Conservation (phyloP, 2,797 vertebrate species). For the Lophotriccus pileatus region DNA sequence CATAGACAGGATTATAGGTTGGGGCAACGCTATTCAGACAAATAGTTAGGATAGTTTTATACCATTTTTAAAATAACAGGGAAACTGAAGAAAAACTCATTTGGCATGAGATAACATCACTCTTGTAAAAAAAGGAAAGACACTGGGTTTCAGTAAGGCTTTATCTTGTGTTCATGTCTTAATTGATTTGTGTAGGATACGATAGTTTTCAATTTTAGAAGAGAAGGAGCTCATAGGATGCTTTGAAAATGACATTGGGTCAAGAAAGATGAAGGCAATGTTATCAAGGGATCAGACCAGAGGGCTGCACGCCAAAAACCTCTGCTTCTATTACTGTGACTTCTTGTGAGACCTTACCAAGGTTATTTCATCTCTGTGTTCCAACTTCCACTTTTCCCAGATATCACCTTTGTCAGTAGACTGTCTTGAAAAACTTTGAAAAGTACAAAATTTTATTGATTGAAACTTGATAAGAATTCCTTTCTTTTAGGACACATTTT, state of each 20-base stretch:
- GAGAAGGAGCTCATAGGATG: neutral
- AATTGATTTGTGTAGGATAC: neutral
- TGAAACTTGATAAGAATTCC: neutral
- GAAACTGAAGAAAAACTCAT: neutral
- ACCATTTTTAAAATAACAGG: neutral
- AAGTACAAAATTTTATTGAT: neutral
- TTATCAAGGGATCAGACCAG: neutral
- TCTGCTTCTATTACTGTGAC: neutral
- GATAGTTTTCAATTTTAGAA: neutral
- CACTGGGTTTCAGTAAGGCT: neutral
- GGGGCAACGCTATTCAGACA: neutral
- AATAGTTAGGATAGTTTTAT: neutral
- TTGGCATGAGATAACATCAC: fast-evolving
- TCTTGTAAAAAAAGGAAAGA: neutral
- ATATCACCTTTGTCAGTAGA: neutral
- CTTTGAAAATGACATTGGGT: neutral
- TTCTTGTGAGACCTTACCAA: neutral
- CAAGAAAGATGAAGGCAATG: neutral
- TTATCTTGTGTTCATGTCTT: neutral
- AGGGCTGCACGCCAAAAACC: neutral
- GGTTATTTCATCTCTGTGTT: neutral
- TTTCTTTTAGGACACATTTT: neutral
- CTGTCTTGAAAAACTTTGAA: neutral
- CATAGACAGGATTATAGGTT: neutral
- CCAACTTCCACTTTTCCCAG: neutral